Percentiles rank a stretch among this genome's conserved stretches.
Evolutionary conservation across 2,113 vertebrate genomes (phyloP).

Genomic region (Microtus richardsoni): DNA sequence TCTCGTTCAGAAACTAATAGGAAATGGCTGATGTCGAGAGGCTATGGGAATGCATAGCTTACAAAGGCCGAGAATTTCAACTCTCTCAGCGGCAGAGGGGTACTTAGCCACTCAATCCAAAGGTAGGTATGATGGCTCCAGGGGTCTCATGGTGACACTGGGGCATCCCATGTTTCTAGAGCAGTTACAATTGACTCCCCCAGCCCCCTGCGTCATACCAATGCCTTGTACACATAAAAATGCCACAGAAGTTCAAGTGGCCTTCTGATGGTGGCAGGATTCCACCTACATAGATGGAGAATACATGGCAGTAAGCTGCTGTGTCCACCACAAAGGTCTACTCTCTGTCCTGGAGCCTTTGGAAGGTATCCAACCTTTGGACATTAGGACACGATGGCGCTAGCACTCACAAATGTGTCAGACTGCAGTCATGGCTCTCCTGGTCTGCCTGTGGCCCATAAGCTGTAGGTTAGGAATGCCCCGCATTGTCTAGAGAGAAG

Average conservation of each 20-base stretch:
- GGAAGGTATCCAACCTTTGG: not conserved
- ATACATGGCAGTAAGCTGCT: too few species aligned
- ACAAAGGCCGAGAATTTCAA: not conserved
- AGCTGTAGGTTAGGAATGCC: not conserved
- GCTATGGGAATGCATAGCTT: not conserved
- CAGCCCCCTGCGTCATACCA: not conserved
- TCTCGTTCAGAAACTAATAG: not conserved
- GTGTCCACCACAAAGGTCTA: not conserved
- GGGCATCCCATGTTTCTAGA: too few species aligned
- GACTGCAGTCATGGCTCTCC: not conserved
- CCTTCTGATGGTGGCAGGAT: not conserved
- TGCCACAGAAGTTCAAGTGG: not conserved
- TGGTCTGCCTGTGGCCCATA: not conserved
- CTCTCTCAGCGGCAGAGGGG: not conserved
- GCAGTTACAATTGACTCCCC: not conserved
- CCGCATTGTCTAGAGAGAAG: not conserved
- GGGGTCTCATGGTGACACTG: not conserved
- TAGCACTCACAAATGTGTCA: not conserved
- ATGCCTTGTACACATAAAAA: not conserved
- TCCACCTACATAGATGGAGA: too few species aligned
- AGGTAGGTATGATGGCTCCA: not conserved
- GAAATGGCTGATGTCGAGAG: not conserved
- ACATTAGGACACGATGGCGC: not conserved
- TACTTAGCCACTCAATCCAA: not conserved
- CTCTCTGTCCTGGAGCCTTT: not conserved